Percentiles rank a stretch among this genome's conserved stretches.
phyloP scores from a whole-genome alignment of 2,888 invertebrate species.

The Drosophila picticornis region DNA sequence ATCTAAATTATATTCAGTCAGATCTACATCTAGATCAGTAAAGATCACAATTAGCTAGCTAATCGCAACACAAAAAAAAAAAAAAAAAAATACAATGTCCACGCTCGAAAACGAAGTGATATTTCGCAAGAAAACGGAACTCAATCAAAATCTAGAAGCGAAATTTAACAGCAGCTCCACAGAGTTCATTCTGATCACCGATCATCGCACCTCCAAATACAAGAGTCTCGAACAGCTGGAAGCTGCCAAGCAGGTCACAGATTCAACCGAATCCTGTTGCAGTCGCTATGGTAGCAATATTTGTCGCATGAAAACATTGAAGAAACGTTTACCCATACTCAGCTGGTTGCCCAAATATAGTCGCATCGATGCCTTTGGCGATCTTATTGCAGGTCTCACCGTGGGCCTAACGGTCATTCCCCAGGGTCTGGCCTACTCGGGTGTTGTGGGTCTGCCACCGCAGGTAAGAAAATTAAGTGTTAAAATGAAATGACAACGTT shows the following conservation, averaged over 20 bases:
- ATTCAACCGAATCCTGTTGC: slow-evolving; percentile 39
- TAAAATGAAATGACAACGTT: background rate
- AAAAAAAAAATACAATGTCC: slow-evolving; percentile 64
- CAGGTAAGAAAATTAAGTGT: slow-evolving; percentile 85
- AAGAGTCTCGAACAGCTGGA: slow-evolving; percentile 76
- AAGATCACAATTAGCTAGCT: slow-evolving; percentile 18
- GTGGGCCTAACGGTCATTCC: slow-evolving; percentile 91
- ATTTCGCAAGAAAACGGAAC: slow-evolving; percentile 71
- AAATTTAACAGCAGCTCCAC: slow-evolving; percentile 79
- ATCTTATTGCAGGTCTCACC: slow-evolving; percentile 95
- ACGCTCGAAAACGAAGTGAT: slow-evolving; percentile 73
- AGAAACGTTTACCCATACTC: slow-evolving; percentile 90
- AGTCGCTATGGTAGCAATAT: slow-evolving; percentile 79
- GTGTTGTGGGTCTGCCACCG: slow-evolving; percentile 91
- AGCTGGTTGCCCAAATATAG: slow-evolving; percentile 92
- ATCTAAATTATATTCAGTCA: slow-evolving; percentile 40
- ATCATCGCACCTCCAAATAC: slow-evolving; percentile 78
- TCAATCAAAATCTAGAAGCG: slow-evolving; percentile 72
- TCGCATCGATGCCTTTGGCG: slow-evolving; percentile 90
- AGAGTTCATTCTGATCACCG: slow-evolving; percentile 83
- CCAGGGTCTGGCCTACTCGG: slow-evolving; percentile 93
- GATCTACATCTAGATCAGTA: slow-evolving; percentile 7
- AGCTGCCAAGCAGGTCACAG: slow-evolving; percentile 40
- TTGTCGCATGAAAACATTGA: slow-evolving; percentile 89
- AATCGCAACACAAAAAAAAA: background rate